Percentiles rank a stretch among this genome's conserved stretches.
Conservation (phyloP, 2,113 vertebrate species). For the Chinchilla lanigera region DNA sequence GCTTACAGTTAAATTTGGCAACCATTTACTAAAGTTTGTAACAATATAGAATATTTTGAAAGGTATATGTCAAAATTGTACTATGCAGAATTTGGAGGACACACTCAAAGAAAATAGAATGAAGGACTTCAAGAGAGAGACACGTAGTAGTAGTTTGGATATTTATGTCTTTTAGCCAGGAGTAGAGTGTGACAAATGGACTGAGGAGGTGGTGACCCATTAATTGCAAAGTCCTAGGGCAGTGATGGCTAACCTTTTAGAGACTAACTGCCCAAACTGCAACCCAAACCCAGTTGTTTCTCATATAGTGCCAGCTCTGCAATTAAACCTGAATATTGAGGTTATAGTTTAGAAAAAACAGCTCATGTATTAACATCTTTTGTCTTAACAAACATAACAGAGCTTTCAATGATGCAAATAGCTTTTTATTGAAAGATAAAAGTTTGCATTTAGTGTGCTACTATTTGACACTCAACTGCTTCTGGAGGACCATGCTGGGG, state of each 20-base stretch:
- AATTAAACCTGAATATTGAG: neutral
- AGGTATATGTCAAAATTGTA: neutral
- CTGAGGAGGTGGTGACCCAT: neutral
- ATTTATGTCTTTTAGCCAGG: neutral
- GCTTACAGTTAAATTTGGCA: constrained; percentile 62
- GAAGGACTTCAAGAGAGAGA: neutral
- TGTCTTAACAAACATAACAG: neutral
- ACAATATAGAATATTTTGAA: neutral
- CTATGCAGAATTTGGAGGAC: neutral
- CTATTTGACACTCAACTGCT: neutral
- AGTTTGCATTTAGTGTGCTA: neutral
- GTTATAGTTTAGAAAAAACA: neutral
- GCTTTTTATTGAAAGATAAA: neutral
- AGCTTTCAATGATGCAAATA: neutral
- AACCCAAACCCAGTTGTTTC: neutral
- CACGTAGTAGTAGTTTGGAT: neutral
- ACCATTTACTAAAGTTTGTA: constrained; percentile 43
- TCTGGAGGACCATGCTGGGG: neutral
- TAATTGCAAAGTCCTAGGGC: neutral
- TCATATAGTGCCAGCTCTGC: neutral
- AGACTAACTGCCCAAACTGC: neutral
- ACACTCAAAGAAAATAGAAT: neutral
- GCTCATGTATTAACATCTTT: neutral
- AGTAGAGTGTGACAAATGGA: neutral
- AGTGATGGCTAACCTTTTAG: neutral